Conservation (phyloP, 2,888 invertebrate genomes). For the Rhagium mordax region DNA sequence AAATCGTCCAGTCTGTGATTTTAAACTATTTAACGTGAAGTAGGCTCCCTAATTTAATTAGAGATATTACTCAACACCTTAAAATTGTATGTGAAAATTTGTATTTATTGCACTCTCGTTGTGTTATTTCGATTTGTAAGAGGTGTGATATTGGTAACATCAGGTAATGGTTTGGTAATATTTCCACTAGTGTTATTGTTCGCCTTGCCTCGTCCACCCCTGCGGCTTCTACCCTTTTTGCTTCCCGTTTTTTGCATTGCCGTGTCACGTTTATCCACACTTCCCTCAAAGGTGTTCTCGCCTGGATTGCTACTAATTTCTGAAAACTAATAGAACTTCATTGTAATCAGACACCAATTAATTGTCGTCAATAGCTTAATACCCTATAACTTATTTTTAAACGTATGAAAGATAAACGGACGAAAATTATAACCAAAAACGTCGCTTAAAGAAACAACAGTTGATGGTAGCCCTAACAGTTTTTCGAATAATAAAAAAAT, state of each 20-base stretch:
- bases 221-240: constrained; percentile 71
- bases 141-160: constrained; percentile 66
- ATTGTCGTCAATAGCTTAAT: too few species aligned
- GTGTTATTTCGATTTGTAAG: constrained; percentile 54
- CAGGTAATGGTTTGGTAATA: constrained; percentile 64
- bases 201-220: constrained; percentile 70
- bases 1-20: neutral
- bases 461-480: too few species aligned
- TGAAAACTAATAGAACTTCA: constrained; percentile 60
- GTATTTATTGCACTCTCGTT: constrained; percentile 61
- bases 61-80: neutral
- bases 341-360: too few species aligned
- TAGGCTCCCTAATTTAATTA: neutral
- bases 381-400: too few species aligned
- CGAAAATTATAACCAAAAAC: too few species aligned
- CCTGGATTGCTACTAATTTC: constrained; percentile 70
- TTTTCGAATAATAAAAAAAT: too few species aligned
- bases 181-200: constrained; percentile 60
- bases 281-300: constrained; percentile 74
- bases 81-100: neutral
- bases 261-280: constrained; percentile 75
- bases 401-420: too few species aligned
- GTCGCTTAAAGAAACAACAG: too few species aligned
- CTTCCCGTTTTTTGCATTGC: constrained; percentile 64
- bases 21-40: neutral